phyloP scores from a whole-genome alignment of 1,140 invertebrate species.

The Conopomorpha cramerella region DNA sequence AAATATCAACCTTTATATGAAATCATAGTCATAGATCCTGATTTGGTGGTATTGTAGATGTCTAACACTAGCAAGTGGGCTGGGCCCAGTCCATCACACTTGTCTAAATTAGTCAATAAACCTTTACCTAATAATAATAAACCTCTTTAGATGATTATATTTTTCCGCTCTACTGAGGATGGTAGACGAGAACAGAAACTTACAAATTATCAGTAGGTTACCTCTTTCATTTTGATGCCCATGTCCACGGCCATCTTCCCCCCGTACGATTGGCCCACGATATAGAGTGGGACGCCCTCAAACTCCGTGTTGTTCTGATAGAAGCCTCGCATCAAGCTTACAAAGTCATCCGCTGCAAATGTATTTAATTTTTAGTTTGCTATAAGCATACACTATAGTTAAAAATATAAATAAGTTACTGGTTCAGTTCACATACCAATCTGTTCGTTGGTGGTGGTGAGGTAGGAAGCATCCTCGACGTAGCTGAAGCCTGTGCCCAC shows the following conservation, averaged over 20 bases:
- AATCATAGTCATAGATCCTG: no score
- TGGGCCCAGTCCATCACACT: no score
- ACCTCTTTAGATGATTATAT: background rate
- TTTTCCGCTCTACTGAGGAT: no score
- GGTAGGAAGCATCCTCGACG: constrained; percentile 62
- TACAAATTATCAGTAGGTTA: no score
- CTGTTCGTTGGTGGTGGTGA: constrained; percentile 70
- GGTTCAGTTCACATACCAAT: constrained; percentile 53
- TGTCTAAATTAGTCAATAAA: no score
- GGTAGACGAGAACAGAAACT: no score
- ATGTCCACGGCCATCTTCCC: constrained; percentile 89
- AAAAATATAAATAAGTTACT: background rate
- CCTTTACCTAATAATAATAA: no score
- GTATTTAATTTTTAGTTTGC: constrained; percentile 5
- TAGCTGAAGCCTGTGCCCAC: constrained; percentile 90
- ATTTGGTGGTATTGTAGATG: no score
- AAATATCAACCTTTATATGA: no score
- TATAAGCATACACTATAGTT: background rate
- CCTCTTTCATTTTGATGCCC: constrained; percentile 64
- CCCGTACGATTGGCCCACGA: constrained; percentile 86
- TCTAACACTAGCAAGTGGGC: no score
- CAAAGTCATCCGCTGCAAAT: constrained; percentile 71
- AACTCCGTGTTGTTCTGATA: constrained; percentile 68
- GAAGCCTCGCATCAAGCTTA: constrained; percentile 71
- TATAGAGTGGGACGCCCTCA: constrained; percentile 73